Evolutionary conservation across 2,797 vertebrate species (phyloP).

Genomic region (Darevskia nairensis): DNA sequence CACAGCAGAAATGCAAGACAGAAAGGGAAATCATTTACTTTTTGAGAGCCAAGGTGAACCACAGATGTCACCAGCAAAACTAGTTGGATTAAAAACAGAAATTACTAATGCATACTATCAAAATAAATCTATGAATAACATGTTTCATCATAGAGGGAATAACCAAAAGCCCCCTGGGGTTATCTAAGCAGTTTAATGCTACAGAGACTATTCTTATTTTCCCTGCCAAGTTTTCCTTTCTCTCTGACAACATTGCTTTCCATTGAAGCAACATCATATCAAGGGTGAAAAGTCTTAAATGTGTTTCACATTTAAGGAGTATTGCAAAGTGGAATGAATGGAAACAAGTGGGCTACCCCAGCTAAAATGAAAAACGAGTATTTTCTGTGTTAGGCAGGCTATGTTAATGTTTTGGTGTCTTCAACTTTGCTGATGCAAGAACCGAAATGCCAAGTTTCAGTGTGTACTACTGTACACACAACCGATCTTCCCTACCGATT

Average conservation of each 20-base stretch:
- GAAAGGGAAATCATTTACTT: neutral
- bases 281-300: neutral
- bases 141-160: conserved; percentile 3
- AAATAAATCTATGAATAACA: conserved; percentile 1
- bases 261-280: neutral
- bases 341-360: neutral
- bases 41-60: neutral
- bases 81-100: neutral
- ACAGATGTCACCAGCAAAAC: neutral
- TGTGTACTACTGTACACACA: neutral
- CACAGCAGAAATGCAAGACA: neutral
- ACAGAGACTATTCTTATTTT: neutral
- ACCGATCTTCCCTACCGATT: neutral
- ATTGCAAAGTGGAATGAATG: neutral
- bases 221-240: neutral
- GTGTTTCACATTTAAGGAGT: neutral
- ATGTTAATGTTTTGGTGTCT: neutral
- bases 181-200: neutral
- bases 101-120: neutral
- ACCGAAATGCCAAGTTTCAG: conserved; percentile 9
- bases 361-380: neutral
- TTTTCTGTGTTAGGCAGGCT: neutral
- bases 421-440: neutral
- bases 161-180: neutral
- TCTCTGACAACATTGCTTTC: neutral